A percentile compares a stretch with the other conserved stretches of the same genome.
Evolutionary conservation across 2,113 vertebrate species (phyloP).

Genomic region (Agapornis roseicollis): DNA sequence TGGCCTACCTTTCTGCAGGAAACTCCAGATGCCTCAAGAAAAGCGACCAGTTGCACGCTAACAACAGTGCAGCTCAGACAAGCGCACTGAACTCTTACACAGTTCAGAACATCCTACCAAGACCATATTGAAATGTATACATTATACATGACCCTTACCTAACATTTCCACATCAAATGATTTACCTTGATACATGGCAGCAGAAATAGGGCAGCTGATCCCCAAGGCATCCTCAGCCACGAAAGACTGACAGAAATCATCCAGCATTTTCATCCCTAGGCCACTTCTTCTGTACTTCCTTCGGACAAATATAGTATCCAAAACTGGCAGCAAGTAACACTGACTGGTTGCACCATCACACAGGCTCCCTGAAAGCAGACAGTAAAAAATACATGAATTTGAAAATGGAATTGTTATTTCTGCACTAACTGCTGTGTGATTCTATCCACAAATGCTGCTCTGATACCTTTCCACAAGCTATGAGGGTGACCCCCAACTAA

Average conservation of each 20-base stretch:
- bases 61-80: not conserved
- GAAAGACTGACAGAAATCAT: conserved; percentile 86
- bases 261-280: conserved; percentile 83
- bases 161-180: not conserved
- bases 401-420: not conserved
- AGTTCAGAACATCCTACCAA: not conserved
- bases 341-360: conserved; percentile 70
- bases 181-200: conserved; percentile 86
- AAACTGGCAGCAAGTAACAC: conserved; percentile 84
- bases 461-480: not conserved
- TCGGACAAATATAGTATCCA: conserved; percentile 88
- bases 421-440: not conserved
- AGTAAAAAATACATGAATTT: not conserved
- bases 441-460: not conserved
- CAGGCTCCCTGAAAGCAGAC: conserved; percentile 78
- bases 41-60: not conserved
- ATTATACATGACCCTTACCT: conserved; percentile 4
- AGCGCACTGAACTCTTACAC: not conserved
- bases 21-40: conserved; percentile 10
- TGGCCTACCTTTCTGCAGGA: not conserved
- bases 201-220: conserved; percentile 86
- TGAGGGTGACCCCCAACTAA: not conserved
- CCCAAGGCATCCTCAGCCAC: conserved; percentile 81
- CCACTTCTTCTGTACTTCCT: conserved; percentile 77
- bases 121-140: not conserved